Percentiles rank a stretch among this genome's conserved stretches.
These are phyloP conservation scores for Naja naja DNA, from an alignment of 2,113 vertebrate genomes.

Conservation along the genomic window DNA sequence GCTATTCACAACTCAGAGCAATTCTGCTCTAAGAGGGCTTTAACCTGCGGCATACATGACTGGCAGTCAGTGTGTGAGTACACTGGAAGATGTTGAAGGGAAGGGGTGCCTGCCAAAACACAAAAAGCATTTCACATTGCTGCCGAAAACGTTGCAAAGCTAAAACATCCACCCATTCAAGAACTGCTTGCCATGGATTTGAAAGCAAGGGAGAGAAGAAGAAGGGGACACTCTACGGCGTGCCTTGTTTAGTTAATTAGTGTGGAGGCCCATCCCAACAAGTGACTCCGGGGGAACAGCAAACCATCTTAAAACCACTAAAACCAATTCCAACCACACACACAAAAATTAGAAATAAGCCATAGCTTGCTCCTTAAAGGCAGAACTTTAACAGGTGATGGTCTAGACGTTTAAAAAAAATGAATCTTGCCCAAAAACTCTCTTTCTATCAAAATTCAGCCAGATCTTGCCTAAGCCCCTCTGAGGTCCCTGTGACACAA, in stretches of 20 bases:
- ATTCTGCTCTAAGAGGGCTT: background rate
- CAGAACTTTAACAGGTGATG: background rate
- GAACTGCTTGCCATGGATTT: background rate
- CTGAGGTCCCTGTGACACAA: background rate
- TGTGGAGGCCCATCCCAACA: background rate
- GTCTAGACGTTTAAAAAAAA: too few species aligned
- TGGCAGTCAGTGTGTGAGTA: background rate
- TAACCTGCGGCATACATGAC: background rate
- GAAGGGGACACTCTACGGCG: accelerated
- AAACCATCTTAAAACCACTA: background rate
- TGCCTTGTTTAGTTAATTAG: background rate
- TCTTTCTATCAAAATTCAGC: slow-evolving; percentile 13
- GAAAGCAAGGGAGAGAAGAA: background rate
- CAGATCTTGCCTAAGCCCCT: background rate
- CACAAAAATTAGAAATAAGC: background rate
- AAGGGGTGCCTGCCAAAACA: background rate
- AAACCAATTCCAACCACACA: background rate
- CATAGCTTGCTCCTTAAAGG: background rate
- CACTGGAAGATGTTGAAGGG: background rate
- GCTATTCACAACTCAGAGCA: background rate
- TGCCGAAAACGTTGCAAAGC: accelerated
- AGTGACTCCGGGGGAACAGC: background rate
- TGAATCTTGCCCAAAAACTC: background rate
- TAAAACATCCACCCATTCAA: accelerated
- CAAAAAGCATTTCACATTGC: accelerated